Evolutionary conservation across 2,113 vertebrate genomes (phyloP).

Genomic region (Monopterus albus): DNA sequence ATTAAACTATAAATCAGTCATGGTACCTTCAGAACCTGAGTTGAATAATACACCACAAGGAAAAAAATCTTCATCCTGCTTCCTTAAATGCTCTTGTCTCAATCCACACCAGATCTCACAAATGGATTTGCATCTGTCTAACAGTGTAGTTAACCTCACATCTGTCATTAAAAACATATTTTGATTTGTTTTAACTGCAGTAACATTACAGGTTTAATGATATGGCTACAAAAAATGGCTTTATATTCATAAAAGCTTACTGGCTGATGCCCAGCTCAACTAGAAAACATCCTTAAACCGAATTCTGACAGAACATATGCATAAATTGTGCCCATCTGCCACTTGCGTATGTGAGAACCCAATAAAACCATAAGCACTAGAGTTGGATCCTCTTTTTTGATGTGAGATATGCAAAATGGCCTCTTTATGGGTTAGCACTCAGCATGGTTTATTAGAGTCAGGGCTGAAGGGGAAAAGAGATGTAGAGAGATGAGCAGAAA

Average conservation of each 20-base stretch:
- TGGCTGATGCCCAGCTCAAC: constrained; percentile 4
- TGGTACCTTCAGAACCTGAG: constrained; percentile 13
- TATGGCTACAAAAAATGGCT: neutral
- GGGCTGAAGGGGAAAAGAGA: constrained; percentile 1
- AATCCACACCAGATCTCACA: constrained; percentile 4
- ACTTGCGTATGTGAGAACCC: constrained; percentile 9
- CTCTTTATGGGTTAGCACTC: constrained; percentile 57
- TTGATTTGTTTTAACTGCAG: constrained; percentile 3
- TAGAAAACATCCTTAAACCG: constrained; percentile 15
- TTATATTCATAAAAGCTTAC: constrained; percentile 9
- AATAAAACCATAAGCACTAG: constrained; percentile 38
- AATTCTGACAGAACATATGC: constrained; percentile 18
- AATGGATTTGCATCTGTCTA: neutral
- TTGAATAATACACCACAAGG: neutral
- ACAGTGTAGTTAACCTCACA: neutral
- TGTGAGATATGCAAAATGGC: constrained; percentile 72
- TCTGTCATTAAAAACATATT: neutral
- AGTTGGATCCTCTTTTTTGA: constrained; percentile 65
- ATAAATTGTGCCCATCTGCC: no score
- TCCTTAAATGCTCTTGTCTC: neutral
- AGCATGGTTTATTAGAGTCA: constrained; percentile 35
- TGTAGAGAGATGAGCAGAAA: constrained; percentile 7
- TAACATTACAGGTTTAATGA: constrained; percentile 7
- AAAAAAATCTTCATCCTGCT: neutral
- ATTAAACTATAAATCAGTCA: constrained; percentile 48